These are phyloP conservation scores for Syncerus caffer DNA, from an alignment of 2,797 vertebrate species.

Conservation along the genomic window DNA sequence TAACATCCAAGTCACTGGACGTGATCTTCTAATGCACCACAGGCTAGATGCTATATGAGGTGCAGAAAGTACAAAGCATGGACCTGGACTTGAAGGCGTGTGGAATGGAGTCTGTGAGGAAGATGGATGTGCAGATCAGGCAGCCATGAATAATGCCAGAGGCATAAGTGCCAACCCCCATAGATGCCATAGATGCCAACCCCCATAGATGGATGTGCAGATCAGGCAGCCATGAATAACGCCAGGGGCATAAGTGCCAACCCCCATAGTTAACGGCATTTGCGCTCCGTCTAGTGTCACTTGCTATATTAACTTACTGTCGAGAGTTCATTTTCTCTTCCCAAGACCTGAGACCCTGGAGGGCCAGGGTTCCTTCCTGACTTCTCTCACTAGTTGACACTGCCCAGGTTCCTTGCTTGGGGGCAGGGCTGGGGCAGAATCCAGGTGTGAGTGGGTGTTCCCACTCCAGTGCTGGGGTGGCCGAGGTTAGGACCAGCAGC, in stretches of 20 bases:
- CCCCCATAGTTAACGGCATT: no score
- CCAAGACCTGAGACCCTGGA: neutral
- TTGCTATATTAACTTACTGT: neutral
- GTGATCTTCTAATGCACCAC: neutral
- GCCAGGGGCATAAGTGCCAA: neutral
- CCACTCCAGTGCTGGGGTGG: neutral
- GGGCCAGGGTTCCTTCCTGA: neutral
- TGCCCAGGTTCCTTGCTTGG: neutral
- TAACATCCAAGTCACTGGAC: neutral
- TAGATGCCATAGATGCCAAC: no score
- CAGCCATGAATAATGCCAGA: neutral
- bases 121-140: neutral
- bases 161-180: neutral
- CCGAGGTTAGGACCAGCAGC: neutral
- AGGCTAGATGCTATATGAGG: neutral
- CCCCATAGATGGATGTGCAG: neutral
- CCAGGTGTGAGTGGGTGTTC: neutral
- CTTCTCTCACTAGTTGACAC: neutral
- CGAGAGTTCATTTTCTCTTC: neutral
- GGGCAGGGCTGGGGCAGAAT: neutral
- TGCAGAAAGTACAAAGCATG: neutral
- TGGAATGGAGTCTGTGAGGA: neutral
- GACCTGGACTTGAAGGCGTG: neutral
- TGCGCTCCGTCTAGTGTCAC: neutral
- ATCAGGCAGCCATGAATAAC: neutral